Conservation (phyloP, 2,888 invertebrate genomes). For the Pseudococcus jackbeardsleyi region DNA sequence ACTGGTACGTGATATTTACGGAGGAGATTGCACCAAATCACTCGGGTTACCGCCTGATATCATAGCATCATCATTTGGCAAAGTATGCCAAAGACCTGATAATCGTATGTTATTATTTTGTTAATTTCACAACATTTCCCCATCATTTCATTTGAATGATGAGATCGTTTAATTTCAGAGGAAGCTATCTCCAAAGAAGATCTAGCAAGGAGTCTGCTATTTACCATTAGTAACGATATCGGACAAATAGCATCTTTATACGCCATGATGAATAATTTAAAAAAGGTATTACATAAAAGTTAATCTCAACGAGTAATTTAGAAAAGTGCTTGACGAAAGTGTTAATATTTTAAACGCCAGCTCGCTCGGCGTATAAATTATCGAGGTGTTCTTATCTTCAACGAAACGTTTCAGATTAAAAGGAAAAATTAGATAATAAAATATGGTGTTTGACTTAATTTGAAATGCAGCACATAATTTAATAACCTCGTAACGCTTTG, state of each 20-base stretch:
- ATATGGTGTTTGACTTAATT: background rate
- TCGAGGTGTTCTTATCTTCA: background rate
- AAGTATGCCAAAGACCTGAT: conserved; percentile 70
- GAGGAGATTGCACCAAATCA: conserved; percentile 73
- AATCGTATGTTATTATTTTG: conserved; percentile 66
- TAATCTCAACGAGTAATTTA: background rate
- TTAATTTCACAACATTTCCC: background rate
- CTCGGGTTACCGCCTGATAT: conserved; percentile 76
- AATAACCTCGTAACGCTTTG: background rate
- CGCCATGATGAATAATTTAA: conserved; percentile 76
- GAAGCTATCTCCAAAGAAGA: conserved; percentile 73
- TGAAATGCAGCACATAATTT: background rate
- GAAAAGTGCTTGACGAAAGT: background rate
- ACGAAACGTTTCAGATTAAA: background rate
- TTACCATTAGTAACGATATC: conserved; percentile 79
- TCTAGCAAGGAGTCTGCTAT: conserved; percentile 76
- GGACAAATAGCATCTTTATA: conserved; percentile 80
- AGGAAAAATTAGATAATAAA: background rate
- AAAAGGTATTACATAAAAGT: conserved; percentile 69
- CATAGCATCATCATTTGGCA: conserved; percentile 80
- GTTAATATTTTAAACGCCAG: background rate
- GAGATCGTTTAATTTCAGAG: conserved; percentile 67
- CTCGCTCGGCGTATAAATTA: background rate
- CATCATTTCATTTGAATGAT: background rate
- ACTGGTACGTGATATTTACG: conserved; percentile 79